Base-by-base conservation (phyloP, 37 sponge, comb jelly and placozoan species). In the Haliclona indistincta region DNA sequence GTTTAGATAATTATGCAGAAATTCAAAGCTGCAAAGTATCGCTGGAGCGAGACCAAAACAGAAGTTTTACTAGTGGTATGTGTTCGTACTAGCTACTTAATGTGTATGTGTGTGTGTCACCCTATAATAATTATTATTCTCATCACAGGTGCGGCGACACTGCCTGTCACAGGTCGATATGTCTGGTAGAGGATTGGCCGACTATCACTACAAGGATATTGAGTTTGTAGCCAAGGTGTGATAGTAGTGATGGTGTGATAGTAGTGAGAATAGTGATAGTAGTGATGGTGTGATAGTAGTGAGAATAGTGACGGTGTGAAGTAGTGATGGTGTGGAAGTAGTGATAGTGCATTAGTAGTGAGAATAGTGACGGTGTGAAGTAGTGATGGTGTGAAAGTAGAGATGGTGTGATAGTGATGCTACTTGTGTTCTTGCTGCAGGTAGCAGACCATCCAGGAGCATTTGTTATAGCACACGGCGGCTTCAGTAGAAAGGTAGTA, bases 201-300 rank as follows among this genome's bases (percentile, higher is more conserved):
- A 84, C 54, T 99, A 99, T 64, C 70, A 91, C 76, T 99, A 86
- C 84, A 99, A 96, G 63, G 94, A 99, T 54, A 90, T 96, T 37
- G 94, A 99, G 70, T 84, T 58, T 36, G 54, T 97, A 25, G 83
- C 84, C 34, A 87, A 74, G 84, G 98, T 88, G 34, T 8, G 38
- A n/a, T 64, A 32, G 19, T 26, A 26, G 49, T 47, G n/a, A n/a
- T n/a, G n/a, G 36, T 52, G 32, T 68, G 23, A 3, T 20, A 34
- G 23, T 34, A 37, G 10, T 66, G 67, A 3, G 4, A 17, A 37
- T 63, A 7, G 17, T 8, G 25, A 11, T 11, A 26, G 15, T 60
- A 60, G 62, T 17, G 15, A n/a, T n/a, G n/a, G n/a, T n/a, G n/a
- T n/a, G n/a, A n/a, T n/a, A n/a, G n/a, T n/a, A n/a, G n/a, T n/a